Evolutionary conservation across 2,888 invertebrate genomes (phyloP).

Genomic region (Pandemis heparana): DNA sequence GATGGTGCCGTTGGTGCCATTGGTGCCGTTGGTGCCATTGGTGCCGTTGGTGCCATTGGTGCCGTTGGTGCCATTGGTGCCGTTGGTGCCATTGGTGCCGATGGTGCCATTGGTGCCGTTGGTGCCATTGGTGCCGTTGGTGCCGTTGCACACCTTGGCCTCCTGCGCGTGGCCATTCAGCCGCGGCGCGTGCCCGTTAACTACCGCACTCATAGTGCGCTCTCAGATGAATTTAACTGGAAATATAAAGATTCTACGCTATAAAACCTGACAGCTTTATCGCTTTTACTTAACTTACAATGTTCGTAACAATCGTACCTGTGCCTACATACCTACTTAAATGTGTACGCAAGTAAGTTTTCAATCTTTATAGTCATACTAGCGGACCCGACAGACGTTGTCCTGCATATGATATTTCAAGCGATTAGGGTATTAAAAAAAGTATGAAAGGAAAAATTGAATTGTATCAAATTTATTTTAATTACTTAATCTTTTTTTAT

Average conservation of each 20-base stretch:
- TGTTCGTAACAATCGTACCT: no score
- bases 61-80: constrained; percentile 40
- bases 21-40: constrained; percentile 33
- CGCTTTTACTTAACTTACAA: no score
- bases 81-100: constrained; percentile 44
- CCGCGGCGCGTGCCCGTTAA: constrained; percentile 50
- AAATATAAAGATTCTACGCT: constrained; percentile 4
- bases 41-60: constrained; percentile 19
- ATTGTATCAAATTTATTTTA: no score
- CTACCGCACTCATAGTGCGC: constrained; percentile 44
- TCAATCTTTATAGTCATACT: no score
- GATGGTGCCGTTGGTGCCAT: neutral
- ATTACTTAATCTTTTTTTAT: no score
- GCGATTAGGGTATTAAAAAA: no score
- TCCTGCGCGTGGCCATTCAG: constrained; percentile 45
- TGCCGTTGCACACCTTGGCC: constrained; percentile 37
- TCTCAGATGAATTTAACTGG: neutral
- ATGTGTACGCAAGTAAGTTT: no score
- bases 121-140: constrained; percentile 35
- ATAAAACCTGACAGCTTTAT: no score
- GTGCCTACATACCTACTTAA: no score
- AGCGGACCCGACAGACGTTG: no score
- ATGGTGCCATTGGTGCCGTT: neutral
- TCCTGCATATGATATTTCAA: no score
- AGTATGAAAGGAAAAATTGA: no score